phyloP scores from a whole-genome alignment of 2,888 invertebrate genomes.

The Caenorhabditis sp. region DNA sequence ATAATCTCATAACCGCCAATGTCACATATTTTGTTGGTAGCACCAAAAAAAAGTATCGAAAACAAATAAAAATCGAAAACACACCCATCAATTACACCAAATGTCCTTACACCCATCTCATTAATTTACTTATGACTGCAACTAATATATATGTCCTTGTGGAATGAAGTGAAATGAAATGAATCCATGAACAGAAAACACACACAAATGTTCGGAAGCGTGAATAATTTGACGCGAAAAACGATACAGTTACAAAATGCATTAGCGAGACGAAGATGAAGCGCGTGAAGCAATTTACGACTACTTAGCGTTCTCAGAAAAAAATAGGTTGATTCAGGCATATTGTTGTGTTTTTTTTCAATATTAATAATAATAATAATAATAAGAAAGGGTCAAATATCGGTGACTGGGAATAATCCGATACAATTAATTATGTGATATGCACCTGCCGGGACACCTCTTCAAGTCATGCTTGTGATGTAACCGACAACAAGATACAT shows the following conservation, averaged over 20 bases:
- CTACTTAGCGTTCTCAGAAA: not conserved
- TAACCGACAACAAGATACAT: not conserved
- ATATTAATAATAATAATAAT: too few relatives aligned
- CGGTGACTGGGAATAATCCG: not conserved
- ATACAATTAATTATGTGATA: not conserved
- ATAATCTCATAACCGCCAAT: not conserved
- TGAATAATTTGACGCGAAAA: constrained; percentile 4
- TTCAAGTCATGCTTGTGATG: not conserved
- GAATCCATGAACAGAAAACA: too few relatives aligned
- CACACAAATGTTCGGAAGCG: too few relatives aligned
- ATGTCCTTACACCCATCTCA: constrained; percentile 1
- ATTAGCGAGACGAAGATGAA: constrained; percentile 13
- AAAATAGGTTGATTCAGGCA: too few relatives aligned
- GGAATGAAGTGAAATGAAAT: too few relatives aligned
- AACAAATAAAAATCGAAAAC: not conserved
- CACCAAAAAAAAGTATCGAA: not conserved
- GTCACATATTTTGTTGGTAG: not conserved
- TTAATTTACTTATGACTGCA: not conserved
- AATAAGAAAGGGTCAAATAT: not conserved
- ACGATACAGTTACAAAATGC: constrained; percentile 37
- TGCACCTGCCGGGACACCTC: not conserved
- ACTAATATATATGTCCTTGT: not conserved
- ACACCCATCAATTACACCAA: constrained; percentile 1
- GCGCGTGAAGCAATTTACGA: not conserved
- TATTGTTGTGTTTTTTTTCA: too few relatives aligned